Percentiles rank a stretch among this genome's conserved stretches.
Conservation (phyloP, 2,888 invertebrate genomes). For the Trissolcus japonicus region DNA sequence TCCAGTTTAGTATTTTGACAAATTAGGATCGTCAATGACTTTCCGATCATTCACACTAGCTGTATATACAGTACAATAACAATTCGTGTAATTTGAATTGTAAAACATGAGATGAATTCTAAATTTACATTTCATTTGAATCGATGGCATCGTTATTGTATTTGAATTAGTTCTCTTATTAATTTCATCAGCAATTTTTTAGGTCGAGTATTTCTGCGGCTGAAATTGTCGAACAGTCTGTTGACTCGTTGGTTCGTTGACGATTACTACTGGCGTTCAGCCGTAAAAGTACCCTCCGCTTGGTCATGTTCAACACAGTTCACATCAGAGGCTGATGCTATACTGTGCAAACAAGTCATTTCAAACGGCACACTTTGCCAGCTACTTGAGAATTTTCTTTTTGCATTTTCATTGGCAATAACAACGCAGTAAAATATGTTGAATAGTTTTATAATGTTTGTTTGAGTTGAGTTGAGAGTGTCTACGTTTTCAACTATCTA, state of each 20-base stretch:
- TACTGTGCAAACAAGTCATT: constrained; percentile 21
- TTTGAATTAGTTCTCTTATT: not conserved
- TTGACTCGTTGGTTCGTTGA: constrained; percentile 2
- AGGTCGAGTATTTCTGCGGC: not conserved
- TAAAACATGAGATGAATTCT: not conserved
- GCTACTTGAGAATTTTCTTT: constrained; percentile 2
- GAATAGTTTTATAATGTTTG: too few relatives aligned
- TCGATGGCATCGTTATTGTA: not conserved
- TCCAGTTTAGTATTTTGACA: not conserved
- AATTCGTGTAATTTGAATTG: not conserved
- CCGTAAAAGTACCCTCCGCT: constrained; percentile 20
- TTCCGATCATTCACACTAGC: not conserved
- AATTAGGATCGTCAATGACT: too few relatives aligned
- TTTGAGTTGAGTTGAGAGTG: too few relatives aligned
- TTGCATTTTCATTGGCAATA: not conserved
- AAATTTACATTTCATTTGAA: not conserved
- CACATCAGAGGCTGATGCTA: constrained; percentile 13
- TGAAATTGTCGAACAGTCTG: constrained; percentile 4
- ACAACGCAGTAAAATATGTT: too few relatives aligned
- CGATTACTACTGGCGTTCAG: constrained; percentile 15
- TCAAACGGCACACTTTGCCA: constrained; percentile 9
- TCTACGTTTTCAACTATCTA: too few relatives aligned
- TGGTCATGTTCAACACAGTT: constrained; percentile 11
- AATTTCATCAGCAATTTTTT: constrained; percentile 7
- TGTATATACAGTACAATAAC: constrained; percentile 1